These are phyloP conservation scores for Orchesella cincta DNA, from an alignment of 1,140 invertebrate species.

Conservation along the genomic window DNA sequence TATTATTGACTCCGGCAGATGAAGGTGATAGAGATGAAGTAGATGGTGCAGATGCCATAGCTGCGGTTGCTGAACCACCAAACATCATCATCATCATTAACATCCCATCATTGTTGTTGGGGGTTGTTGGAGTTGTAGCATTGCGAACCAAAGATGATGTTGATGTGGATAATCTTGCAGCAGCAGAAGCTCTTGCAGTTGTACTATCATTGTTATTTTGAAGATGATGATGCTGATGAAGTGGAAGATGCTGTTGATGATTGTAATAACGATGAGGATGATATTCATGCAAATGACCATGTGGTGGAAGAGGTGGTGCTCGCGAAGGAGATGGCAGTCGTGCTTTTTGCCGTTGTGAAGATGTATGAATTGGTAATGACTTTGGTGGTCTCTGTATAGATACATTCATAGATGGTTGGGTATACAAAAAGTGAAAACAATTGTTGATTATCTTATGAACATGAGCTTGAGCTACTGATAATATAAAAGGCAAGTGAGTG, in stretches of 20 bases:
- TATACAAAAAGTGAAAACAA: too few relatives aligned
- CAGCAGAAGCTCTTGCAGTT: slow-evolving; percentile 10
- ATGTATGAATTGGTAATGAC: slow-evolving; percentile 23
- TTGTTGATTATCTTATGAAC: too few relatives aligned
- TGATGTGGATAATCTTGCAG: background rate
- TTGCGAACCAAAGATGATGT: background rate
- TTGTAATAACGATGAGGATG: slow-evolving; percentile 1
- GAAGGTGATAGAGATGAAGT: slow-evolving; percentile 1
- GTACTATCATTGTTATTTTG: background rate
- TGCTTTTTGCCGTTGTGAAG: slow-evolving; percentile 10
- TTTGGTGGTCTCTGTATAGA: slow-evolving; percentile 5
- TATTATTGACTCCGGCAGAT: slow-evolving; percentile 2
- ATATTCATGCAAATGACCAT: background rate
- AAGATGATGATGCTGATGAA: background rate
- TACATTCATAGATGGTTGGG: too few relatives aligned
- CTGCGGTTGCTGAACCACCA: slow-evolving; percentile 18
- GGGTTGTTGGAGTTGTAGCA: background rate
- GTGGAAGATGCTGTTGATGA: background rate
- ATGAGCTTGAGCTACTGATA: too few relatives aligned
- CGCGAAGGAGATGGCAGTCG: background rate
- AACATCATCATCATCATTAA: background rate
- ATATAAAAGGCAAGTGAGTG: too few relatives aligned
- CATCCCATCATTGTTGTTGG: background rate
- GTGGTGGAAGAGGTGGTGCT: slow-evolving; percentile 39
- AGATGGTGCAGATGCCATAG: slow-evolving; percentile 36